Conservation (phyloP, 1,140 invertebrate genomes). For the Nylanderia fulva region DNA sequence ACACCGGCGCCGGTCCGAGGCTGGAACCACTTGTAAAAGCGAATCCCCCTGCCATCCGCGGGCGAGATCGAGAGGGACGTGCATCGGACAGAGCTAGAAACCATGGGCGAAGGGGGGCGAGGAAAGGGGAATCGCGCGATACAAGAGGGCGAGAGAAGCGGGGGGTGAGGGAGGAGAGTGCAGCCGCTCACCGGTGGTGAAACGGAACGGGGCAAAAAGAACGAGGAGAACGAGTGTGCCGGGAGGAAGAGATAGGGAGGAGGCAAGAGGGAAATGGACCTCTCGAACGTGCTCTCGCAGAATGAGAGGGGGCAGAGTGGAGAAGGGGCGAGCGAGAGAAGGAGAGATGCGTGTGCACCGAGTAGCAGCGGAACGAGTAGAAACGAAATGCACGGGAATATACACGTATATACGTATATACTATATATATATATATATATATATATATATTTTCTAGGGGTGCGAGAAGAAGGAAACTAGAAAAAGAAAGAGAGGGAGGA, state of each 20-base stretch:
- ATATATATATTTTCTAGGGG: too few species aligned
- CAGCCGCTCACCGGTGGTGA: conserved; percentile 65
- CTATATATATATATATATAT: too few species aligned
- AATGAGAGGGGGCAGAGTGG: conserved; percentile 60
- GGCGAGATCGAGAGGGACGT: conserved; percentile 64
- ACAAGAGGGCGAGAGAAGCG: conserved; percentile 68
- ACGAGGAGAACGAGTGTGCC: conserved; percentile 69
- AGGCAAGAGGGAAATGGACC: conserved; percentile 59
- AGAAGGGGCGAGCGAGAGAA: conserved; percentile 10
- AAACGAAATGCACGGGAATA: conserved; percentile 73
- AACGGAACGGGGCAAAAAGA: conserved; percentile 74
- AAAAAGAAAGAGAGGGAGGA: conserved; percentile 18
- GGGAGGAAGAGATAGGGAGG: conserved; percentile 63
- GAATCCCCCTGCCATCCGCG: conserved; percentile 24
- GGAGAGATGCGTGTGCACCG: conserved; percentile 30
- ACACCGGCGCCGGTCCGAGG: conserved; percentile 79
- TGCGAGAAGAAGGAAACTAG: conserved; percentile 68
- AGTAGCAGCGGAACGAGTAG: conserved; percentile 63
- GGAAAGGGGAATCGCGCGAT: conserved; percentile 13
- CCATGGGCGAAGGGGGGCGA: conserved; percentile 19
- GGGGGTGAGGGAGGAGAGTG: conserved; percentile 40
- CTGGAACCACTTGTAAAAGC: conserved; percentile 76
- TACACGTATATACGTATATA: conserved; percentile 75
- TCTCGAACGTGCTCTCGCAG: conserved; percentile 58
- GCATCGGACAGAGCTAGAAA: conserved; percentile 44